A percentile compares a stretch with the other conserved stretches of the same genome.
phyloP scores from a whole-genome alignment of 2,797 vertebrate species.

The Knipowitschia caucasica region DNA sequence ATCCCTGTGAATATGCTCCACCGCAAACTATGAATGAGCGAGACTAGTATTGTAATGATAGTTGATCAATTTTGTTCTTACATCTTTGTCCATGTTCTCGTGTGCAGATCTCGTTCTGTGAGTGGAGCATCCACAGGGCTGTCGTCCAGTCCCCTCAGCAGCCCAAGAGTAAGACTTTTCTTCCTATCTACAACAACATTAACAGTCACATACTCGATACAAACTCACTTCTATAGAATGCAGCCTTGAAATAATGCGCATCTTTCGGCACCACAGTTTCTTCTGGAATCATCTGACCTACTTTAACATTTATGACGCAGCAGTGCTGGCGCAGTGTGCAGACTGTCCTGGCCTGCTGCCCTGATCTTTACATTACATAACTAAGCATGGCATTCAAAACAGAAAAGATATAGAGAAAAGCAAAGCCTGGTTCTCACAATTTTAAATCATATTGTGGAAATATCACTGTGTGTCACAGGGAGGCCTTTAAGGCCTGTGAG shows the following conservation, averaged over 20 bases:
- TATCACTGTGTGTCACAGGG: background rate
- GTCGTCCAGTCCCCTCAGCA: constrained; percentile 81
- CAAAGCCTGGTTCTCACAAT: background rate
- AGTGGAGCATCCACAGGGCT: constrained; percentile 90
- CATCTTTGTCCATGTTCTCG: background rate
- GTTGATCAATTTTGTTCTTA: background rate
- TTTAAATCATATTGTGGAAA: background rate
- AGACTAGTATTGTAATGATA: too few relatives aligned
- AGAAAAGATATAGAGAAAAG: background rate
- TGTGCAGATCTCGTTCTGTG: constrained; percentile 86
- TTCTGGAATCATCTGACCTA: constrained; percentile 7
- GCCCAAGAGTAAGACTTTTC: constrained; percentile 82
- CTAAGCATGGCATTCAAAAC: constrained; percentile 8
- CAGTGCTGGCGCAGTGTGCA: background rate
- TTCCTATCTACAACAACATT: background rate
- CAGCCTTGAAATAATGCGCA: background rate
- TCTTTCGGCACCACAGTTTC: background rate
- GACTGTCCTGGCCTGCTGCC: constrained; percentile 10
- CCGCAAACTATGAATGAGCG: background rate
- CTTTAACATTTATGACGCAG: constrained; percentile 14
- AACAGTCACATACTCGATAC: background rate
- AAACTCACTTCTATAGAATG: background rate
- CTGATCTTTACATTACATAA: constrained; percentile 15
- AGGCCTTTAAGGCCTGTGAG: background rate
- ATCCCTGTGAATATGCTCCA: background rate